phyloP scores from a whole-genome alignment of 2,113 vertebrate species.

The Lutjanus erythropterus region DNA sequence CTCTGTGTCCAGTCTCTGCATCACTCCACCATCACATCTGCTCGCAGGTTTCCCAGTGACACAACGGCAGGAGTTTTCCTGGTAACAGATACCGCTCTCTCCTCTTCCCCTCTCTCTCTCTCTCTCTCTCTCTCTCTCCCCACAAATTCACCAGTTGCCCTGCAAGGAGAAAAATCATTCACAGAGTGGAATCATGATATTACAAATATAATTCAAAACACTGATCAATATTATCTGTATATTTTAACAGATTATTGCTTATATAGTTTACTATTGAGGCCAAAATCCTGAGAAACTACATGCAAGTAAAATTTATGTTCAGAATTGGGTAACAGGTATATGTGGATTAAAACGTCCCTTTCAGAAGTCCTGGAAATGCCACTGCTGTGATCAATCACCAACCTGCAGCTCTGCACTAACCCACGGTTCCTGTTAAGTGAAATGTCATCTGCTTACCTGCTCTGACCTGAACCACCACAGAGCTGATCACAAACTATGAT shows the following conservation, averaged over 20 bases:
- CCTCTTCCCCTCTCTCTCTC: slow-evolving; percentile 20
- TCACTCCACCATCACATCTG: slow-evolving; percentile 64
- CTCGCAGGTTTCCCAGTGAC: slow-evolving; percentile 49
- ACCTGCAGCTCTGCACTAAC: slow-evolving; percentile 20
- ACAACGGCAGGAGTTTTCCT: slow-evolving; percentile 63
- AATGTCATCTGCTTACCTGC: slow-evolving; percentile 70
- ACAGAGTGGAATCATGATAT: slow-evolving; percentile 15
- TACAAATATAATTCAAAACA: slow-evolving; percentile 2
- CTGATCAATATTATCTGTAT: not conserved
- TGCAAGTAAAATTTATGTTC: slow-evolving; percentile 14
- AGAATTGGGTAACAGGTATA: not conserved
- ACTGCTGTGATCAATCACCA: slow-evolving; percentile 20
- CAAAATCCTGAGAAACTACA: not conserved
- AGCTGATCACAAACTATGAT: slow-evolving; percentile 61
- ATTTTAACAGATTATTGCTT: not conserved
- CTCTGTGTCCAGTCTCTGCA: slow-evolving; percentile 64
- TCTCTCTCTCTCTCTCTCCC: slow-evolving; percentile 29
- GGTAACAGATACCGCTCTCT: slow-evolving; percentile 42
- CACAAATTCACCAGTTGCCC: slow-evolving; percentile 42
- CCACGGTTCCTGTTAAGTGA: slow-evolving; percentile 31
- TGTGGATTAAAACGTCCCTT: slow-evolving; percentile 18
- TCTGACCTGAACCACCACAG: slow-evolving; percentile 54
- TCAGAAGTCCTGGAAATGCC: not conserved
- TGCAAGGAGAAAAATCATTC: slow-evolving; percentile 31
- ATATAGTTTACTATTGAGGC: not conserved